Base-by-base conservation (phyloP, 1,140 invertebrate species). In the Macrostomum lignano region DNA sequence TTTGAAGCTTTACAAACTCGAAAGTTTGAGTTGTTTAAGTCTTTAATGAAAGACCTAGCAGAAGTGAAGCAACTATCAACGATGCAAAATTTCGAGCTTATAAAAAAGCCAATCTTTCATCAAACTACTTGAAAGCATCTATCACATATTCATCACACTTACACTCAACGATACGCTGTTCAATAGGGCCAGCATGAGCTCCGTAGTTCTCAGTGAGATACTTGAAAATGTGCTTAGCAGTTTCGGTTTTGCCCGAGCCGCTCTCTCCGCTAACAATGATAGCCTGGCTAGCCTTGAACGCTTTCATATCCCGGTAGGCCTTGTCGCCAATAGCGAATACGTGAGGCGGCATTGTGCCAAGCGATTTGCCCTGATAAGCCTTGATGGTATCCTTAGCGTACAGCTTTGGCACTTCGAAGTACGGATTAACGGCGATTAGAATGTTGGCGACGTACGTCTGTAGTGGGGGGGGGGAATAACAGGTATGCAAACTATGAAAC, bases 281-380 rank as follows among this genome's bases (percentile, higher is more conserved):
- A 79, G 52, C 86, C 77, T 7, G 70, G 66, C 54, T 81, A 86
- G 36, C 82, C 61, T 94, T 84, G 40, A 94, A 86, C 34, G 94
- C 78, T 48, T 75, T 72, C 84, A 94, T 93, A 49, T 82, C 79
- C 34, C 72, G 73, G 54, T 94, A 94, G 35, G 75, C 73, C 61
- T 91, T 93, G 59, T 94, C 86, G 78, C 77, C 78, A 40, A 96
- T 81, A 22, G 86, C 82, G 60, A 86, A 96, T 3, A 93, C 78
- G 61, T 96, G 86, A 11, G 86, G 84, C 11, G 82, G 74, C 47
- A 82, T 60, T 46, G 93, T 84, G 1, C 86, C 86, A 42, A 96
- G 94, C 64, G 93, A 91, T 36, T 73, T 70, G 55, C 91, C 79
- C 53, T 79, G 75, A 55, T 96, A 96, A 34, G 81, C 53, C 57